Base-by-base conservation (phyloP, 2,113 vertebrate genomes). In the Suricata suricatta region DNA sequence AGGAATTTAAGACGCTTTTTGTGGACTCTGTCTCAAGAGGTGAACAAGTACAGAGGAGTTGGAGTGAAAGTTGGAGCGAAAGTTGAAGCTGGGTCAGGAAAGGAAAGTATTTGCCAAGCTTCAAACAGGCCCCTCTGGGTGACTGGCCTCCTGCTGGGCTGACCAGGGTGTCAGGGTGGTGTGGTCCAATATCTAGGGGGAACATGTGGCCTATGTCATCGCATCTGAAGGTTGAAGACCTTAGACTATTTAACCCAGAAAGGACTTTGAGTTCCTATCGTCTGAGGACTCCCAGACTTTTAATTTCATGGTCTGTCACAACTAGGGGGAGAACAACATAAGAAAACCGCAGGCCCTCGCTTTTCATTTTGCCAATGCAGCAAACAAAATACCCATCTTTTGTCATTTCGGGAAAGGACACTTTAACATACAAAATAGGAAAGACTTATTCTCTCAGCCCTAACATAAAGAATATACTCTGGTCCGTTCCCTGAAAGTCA, bases 301-400 rank as follows among this genome's bases (percentile, higher is more conserved):
- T 27, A 84, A 83, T 90, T 86, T 66, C 66, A 77, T 47, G 38
- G 41, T 77, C 52, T 50, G 13, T 82, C 91, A 84, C 5, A 69
- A 57, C 9, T 9, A 19, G 82, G 0, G 35, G 1, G 7, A 19
- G 44, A 76, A 69, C 29, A 89, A 38, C 7, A 0, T n/a, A 57
- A 68, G 41, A 84, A 50, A 71, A 33, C 9, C 85, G 25, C 5
- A 41, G 13, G 12, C 15, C 72, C 23, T 66, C 52, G 12, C 68
- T 38, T 84, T 88, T 86, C 33, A 92, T 63, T 95, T 92, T 87
- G 52, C 31, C 16, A 71, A 14, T 15, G 47, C 31, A 88, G 8
- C 82, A 74, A 91, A 64, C 80, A 77, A 97, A 96, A 91, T 69
- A 88, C 25, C 88, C 23, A 54, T 44, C 81, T 82, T 60, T 77